Conservation (phyloP, 2,888 invertebrate species). For the Cylloceria caligata region DNA sequence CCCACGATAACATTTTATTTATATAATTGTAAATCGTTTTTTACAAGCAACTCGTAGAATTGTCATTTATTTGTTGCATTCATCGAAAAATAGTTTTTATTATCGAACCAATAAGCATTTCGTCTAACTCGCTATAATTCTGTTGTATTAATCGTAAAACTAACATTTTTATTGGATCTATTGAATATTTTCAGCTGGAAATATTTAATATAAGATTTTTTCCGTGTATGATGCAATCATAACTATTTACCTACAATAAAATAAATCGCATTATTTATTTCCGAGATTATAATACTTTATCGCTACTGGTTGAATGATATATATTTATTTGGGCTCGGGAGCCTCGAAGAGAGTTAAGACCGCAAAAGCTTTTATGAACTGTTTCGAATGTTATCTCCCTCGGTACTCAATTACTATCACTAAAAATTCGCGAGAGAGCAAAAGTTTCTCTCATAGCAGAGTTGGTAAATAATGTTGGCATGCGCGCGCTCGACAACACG, state of each 20-base stretch:
- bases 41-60: neutral
- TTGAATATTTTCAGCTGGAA: neutral
- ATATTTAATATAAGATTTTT: neutral
- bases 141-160: no score
- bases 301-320: neutral
- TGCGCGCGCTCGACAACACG: slow-evolving; percentile 8
- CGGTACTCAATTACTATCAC: slow-evolving; percentile 34
- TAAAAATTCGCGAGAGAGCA: slow-evolving; percentile 48
- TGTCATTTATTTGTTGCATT: neutral
- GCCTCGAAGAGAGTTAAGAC: neutral
- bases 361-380: slow-evolving; percentile 13
- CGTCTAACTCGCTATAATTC: no score
- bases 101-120: no score
- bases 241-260: neutral
- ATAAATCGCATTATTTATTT: neutral
- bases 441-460: slow-evolving; percentile 39
- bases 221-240: neutral
- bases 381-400: slow-evolving; percentile 12
- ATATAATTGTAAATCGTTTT: neutral
- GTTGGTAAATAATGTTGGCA: slow-evolving; percentile 40
- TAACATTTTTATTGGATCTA: no score
- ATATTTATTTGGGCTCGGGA: neutral
- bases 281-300: slow-evolving; percentile 1
- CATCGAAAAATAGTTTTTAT: no score
- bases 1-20: neutral